phyloP scores from a whole-genome alignment of 2,888 invertebrate species.

The Psylliodes chrysocephalus region DNA sequence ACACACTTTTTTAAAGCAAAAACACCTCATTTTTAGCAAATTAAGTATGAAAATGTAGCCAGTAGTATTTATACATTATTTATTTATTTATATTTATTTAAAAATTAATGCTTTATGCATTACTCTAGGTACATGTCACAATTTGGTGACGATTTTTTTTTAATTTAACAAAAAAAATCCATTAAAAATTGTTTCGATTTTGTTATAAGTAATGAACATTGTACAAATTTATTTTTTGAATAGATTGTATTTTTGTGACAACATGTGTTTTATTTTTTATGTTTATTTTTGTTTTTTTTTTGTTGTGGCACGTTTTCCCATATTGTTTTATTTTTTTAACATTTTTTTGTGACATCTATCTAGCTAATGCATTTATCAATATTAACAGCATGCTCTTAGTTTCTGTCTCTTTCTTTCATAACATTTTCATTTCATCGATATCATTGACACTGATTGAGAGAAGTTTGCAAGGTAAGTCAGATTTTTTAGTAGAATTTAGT shows the following conservation, averaged over 20 bases:
- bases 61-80: slow-evolving; percentile 52
- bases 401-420: not conserved
- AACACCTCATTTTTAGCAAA: slow-evolving; percentile 41
- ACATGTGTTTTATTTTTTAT: slow-evolving; percentile 42
- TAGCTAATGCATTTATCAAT: slow-evolving; percentile 51
- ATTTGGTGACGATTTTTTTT: slow-evolving; percentile 56
- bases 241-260: slow-evolving; percentile 40
- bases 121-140: slow-evolving; percentile 65
- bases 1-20: slow-evolving; percentile 29
- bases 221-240: slow-evolving; percentile 45
- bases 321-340: slow-evolving; percentile 43
- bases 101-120: slow-evolving; percentile 58
- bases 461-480: slow-evolving; percentile 6
- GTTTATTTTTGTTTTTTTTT: too few species aligned
- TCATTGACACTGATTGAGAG: not conserved
- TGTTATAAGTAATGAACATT: slow-evolving; percentile 42
- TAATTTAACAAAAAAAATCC: slow-evolving; percentile 20
- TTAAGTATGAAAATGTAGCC: slow-evolving; percentile 34
- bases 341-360: slow-evolving; percentile 63
- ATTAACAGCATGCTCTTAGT: slow-evolving; percentile 41
- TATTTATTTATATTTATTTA: slow-evolving; percentile 67
- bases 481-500: too few species aligned
- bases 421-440: not conserved
- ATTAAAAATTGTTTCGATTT: too few species aligned
- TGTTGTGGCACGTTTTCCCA: slow-evolving; percentile 11